Conservation (phyloP, 2,113 vertebrate genomes). For the Cettia cetti region DNA sequence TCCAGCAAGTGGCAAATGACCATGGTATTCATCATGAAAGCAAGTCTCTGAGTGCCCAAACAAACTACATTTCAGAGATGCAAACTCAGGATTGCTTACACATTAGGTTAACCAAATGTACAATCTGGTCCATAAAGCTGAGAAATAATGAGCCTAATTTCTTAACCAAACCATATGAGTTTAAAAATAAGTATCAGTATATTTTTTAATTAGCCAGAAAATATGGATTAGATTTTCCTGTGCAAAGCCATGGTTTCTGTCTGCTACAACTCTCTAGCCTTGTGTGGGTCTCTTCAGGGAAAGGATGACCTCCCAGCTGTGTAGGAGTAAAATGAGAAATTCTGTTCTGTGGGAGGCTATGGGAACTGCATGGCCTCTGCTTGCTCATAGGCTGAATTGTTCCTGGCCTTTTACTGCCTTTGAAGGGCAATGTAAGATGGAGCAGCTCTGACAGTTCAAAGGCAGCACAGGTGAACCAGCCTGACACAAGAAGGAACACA, state of each 20-base stretch:
- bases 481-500: neutral
- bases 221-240: neutral
- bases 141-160: neutral
- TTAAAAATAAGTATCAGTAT: neutral
- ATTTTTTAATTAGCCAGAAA: neutral
- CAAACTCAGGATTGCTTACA: neutral
- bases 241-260: neutral
- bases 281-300: neutral
- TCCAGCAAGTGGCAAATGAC: neutral
- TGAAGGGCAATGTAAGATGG: neutral
- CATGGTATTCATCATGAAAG: neutral
- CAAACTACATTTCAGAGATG: neutral
- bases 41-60: neutral
- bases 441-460: neutral
- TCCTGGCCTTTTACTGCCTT: neutral
- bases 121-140: neutral
- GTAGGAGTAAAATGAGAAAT: neutral
- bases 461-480: neutral
- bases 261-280: neutral
- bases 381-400: neutral
- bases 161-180: neutral
- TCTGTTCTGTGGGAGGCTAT: neutral
- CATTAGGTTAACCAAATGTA: neutral
- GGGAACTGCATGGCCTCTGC: neutral
- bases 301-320: neutral